A percentile compares a stretch with the other conserved stretches of the same genome.
Evolutionary conservation across 2,113 vertebrate genomes (phyloP).

Genomic region (Poeciliopsis occidentalis): DNA sequence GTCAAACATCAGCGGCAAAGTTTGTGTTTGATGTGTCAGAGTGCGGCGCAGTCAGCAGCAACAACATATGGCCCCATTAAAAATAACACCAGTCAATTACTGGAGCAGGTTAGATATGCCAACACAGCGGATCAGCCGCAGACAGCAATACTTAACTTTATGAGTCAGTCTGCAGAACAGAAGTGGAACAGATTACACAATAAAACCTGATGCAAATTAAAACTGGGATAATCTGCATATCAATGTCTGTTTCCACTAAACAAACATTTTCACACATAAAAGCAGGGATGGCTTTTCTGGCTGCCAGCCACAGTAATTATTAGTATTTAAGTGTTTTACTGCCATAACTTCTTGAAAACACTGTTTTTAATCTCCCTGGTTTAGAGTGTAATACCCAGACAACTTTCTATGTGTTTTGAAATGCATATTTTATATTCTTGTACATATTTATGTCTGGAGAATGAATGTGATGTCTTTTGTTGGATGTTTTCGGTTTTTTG

Average conservation of each 20-base stretch:
- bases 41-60: conserved; percentile 62
- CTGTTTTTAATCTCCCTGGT: background rate
- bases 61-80: conserved; percentile 72
- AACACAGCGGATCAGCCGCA: conserved; percentile 41
- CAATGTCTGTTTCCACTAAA: background rate
- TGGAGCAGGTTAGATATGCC: conserved; percentile 55
- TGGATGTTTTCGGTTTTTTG: too few species aligned
- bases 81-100: conserved; percentile 70
- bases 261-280: background rate
- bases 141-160: conserved; percentile 43
- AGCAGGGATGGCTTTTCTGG: background rate
- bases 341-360: background rate
- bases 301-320: background rate
- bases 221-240: background rate
- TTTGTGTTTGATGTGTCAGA: conserved; percentile 38
- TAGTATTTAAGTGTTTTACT: background rate
- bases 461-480: too few species aligned
- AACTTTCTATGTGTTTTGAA: too few species aligned
- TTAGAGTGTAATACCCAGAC: too few species aligned
- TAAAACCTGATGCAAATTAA: conserved; percentile 28
- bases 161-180: conserved; percentile 21
- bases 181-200: conserved; percentile 11
- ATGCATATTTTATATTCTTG: too few species aligned
- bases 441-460: too few species aligned
- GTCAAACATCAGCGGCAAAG: conserved; percentile 47